Conservation (phyloP, 2,797 vertebrate species). For the Rhabdomys pumilio region DNA sequence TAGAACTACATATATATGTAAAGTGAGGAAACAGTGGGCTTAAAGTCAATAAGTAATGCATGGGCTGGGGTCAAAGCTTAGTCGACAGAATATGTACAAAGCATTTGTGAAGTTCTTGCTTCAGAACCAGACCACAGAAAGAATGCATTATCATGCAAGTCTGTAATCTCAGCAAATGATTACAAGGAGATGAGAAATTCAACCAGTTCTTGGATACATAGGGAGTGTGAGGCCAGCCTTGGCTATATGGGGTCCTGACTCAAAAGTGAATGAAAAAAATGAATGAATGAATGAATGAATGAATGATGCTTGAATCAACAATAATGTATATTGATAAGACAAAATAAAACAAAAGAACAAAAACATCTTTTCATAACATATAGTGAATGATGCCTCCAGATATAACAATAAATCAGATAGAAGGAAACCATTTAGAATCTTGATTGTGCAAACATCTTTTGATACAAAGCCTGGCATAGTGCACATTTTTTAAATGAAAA, state of each 20-base stretch:
- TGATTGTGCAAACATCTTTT: neutral
- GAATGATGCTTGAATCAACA: neutral
- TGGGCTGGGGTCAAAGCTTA: fast-evolving
- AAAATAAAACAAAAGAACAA: neutral
- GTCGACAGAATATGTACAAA: neutral
- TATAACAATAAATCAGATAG: neutral
- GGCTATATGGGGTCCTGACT: too few species aligned
- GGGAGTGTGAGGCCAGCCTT: neutral
- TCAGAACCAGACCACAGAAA: neutral
- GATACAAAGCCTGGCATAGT: neutral
- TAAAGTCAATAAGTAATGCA: neutral
- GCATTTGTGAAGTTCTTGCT: neutral
- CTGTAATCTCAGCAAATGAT: neutral
- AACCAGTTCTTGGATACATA: neutral
- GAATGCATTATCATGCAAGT: neutral
- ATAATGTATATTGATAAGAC: neutral
- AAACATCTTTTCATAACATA: neutral
- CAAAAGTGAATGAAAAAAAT: neutral
- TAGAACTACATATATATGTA: neutral
- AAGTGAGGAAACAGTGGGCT: neutral
- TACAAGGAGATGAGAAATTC: neutral
- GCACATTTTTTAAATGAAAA: neutral
- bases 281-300: neutral
- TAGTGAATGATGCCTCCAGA: neutral
- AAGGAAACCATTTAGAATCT: neutral